These are phyloP conservation scores for Ciconia maguari DNA, from an alignment of 2,113 vertebrate species.

Conservation along the genomic window DNA sequence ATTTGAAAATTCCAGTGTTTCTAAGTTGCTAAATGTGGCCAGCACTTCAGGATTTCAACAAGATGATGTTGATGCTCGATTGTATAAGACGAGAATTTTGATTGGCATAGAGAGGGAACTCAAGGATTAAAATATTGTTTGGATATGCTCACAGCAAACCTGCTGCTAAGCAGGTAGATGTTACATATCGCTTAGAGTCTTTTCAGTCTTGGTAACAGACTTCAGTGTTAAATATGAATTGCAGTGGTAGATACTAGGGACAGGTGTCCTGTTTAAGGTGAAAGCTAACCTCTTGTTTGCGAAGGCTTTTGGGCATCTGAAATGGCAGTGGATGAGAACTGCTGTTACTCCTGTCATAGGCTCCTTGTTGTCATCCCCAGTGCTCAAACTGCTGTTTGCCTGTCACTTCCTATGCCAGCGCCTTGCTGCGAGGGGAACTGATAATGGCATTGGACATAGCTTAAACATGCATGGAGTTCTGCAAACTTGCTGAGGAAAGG, in stretches of 20 bases:
- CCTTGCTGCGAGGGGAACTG: neutral
- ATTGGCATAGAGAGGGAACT: neutral
- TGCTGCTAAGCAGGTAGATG: neutral
- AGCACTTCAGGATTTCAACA: neutral
- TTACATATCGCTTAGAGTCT: neutral
- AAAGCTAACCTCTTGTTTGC: neutral
- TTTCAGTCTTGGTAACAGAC: neutral
- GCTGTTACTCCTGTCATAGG: neutral
- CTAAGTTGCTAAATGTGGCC: neutral
- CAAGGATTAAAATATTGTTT: neutral
- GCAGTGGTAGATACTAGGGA: neutral
- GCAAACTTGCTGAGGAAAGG: neutral
- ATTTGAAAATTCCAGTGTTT: neutral
- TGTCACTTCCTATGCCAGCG: neutral
- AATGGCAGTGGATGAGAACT: neutral
- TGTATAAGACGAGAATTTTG: neutral
- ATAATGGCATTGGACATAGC: rapidly evolving
- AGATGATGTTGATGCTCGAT: neutral
- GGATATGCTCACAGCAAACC: neutral
- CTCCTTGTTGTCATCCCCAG: neutral
- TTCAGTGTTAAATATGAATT: neutral
- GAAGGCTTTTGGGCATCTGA: neutral
- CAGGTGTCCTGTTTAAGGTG: neutral
- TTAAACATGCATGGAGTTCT: neutral
- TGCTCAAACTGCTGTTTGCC: neutral